Conservation (phyloP, 2,113 vertebrate genomes). For the Bujurquina vittata region DNA sequence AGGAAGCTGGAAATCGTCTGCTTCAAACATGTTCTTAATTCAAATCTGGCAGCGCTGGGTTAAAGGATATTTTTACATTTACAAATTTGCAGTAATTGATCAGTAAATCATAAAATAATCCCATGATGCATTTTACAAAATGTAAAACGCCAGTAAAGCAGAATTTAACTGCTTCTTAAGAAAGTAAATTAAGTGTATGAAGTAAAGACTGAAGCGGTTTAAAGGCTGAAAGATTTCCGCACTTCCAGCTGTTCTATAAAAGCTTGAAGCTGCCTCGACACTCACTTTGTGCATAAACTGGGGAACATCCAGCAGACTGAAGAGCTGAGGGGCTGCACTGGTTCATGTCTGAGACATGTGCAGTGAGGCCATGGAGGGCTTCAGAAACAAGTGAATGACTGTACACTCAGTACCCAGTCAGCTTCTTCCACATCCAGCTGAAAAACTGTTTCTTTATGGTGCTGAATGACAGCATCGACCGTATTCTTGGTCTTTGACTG, state of each 20-base stretch:
- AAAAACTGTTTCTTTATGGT: neutral
- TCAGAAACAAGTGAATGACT: neutral
- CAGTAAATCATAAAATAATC: neutral
- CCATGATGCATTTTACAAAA: neutral
- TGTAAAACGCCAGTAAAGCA: neutral
- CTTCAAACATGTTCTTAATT: neutral
- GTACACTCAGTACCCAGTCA: neutral
- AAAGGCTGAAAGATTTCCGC: neutral
- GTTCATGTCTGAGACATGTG: neutral
- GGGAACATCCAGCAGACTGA: neutral
- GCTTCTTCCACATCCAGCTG: neutral
- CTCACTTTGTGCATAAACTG: neutral
- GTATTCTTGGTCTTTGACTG: neutral
- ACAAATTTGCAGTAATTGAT: neutral
- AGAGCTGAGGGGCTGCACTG: neutral
- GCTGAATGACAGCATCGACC: too few relatives aligned
- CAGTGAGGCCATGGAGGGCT: neutral
- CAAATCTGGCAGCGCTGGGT: neutral
- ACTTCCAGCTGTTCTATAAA: neutral
- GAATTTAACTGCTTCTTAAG: neutral
- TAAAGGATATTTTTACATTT: neutral
- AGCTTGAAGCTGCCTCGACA: neutral
- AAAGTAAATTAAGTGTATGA: neutral
- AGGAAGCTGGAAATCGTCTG: neutral
- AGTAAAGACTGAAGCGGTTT: neutral